phyloP scores from a whole-genome alignment of 2,888 invertebrate species.

The Drosophila parthenogenetica region DNA sequence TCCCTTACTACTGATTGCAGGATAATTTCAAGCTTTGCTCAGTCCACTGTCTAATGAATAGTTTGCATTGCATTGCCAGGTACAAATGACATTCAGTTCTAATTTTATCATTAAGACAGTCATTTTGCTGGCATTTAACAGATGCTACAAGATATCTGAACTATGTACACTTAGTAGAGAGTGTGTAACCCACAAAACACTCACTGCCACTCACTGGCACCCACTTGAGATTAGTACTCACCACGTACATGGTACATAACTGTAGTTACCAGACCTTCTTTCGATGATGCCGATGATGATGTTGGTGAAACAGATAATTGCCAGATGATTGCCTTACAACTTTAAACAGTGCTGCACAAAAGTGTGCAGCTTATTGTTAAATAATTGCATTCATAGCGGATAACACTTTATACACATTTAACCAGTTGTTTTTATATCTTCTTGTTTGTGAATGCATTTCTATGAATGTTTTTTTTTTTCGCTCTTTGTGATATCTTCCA shows the following conservation, averaged over 20 bases:
- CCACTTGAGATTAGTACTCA: constrained; percentile 21
- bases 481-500: too few relatives aligned
- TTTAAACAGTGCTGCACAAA: constrained; percentile 24
- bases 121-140: neutral
- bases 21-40: too few relatives aligned
- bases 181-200: constrained; percentile 40
- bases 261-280: constrained; percentile 12
- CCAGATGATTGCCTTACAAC: constrained; percentile 29
- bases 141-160: constrained; percentile 4
- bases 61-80: too few relatives aligned
- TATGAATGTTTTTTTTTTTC: neutral
- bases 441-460: neutral
- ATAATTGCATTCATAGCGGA: constrained; percentile 3
- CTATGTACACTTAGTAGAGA: constrained; percentile 6
- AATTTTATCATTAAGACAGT: too few relatives aligned
- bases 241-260: constrained; percentile 9
- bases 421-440: neutral
- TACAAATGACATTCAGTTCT: too few relatives aligned
- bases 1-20: too few relatives aligned
- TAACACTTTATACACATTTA: neutral
- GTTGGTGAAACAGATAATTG: constrained; percentile 44
- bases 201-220: constrained; percentile 41
- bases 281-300: constrained; percentile 12
- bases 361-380: constrained; percentile 23
- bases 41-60: too few relatives aligned